Evolutionary conservation across 2,113 vertebrate genomes (phyloP), one percentile per base, ranked within the genome.

Genomic region (Symphodus melops): DNA sequence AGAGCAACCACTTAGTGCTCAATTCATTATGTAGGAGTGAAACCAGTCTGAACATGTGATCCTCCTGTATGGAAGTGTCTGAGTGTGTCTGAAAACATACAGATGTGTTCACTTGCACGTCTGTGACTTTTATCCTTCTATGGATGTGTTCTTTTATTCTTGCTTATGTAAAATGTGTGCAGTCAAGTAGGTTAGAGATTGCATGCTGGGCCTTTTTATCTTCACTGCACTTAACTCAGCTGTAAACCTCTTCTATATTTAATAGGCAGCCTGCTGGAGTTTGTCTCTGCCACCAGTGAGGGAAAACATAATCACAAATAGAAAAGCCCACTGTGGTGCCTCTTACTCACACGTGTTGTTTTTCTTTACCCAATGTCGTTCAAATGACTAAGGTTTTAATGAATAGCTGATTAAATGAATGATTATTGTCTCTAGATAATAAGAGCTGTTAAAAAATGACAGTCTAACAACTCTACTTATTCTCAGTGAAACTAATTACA

Each of bases 231-330:
- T 82, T 67, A 59, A 53, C 67, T 74, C 58, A 58, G 72, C 75
- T 59, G n/a, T 62, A 65, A 70, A 82, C 25, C 57, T 84, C 57
- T 14, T 91, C 19, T 63, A 87, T 89, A 75, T 84, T 85, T 87
- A 79, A 88, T 89, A 71, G 74, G 55, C 54, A 57, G 41, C n/a
- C 28, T 16, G 39, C 52, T 77, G 46, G n/a, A 20, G 53, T 72
- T 58, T 68, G 73, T 53, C 52, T 59, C 71, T 54, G 63, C 58
- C 65, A 46, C 39, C 46, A 68, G 52, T 17, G 48, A 68, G 78
- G 44, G 25, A 61, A 62, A 82, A 42, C 52, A 52, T 23, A 39
- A 60, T n/a, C 49, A 71, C 61, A 72, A 44, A 65, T 37, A 65
- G 6, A 65, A 39, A 58, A 33, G 21, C 19, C 25, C 46, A n/a